Base-by-base conservation (phyloP, 1,140 invertebrate genomes). In the Hyles vespertilio region DNA sequence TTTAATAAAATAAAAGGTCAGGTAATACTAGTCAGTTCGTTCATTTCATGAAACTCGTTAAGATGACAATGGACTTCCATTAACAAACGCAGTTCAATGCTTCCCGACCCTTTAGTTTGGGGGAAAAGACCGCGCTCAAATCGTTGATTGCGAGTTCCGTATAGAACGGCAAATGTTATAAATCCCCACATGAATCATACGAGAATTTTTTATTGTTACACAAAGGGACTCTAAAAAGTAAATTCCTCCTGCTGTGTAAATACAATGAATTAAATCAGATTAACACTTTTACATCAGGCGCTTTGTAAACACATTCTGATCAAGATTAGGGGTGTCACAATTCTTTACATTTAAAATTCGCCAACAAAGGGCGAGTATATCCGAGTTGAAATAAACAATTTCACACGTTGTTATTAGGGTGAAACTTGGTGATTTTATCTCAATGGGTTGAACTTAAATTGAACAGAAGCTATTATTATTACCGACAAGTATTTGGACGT, bases 181-280 rank as follows among this genome's bases (percentile, higher is more conserved):
- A 22, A 40, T 5, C 5, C 8, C 36, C 36, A 8, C 36, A 40
- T 40, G 36, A 40, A 40, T 40, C 36, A 40, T 40, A 51, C 32
- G 9, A 33, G 10, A 32, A 51, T 22, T 9, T 54, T 54, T 45
- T 9, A 54, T 10, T 54, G 5, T 54, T 54, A 8, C 5, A 45
- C 10, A 32, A 44, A 43, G 52, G 52, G 40, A 48, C 10, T 43
- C 36, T 51, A 71, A 72, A 72, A 67, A 59, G 67, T 70, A 67
- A 61, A 59, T 53, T 60, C 74, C 71, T 79, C 74, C 70, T 62
- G 76, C 74, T 74, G 78, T 52, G 72, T 70, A 73, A 75, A 74
- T 72, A 82, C 78, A 85, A 81, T 81, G 72, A 72, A 80, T 76
- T 72, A 84, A 84, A 87, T 84, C 80, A 81, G 84, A 87, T 87